Base-by-base conservation (phyloP, 2,113 vertebrate genomes). In the Dasypus novemcinctus region DNA sequence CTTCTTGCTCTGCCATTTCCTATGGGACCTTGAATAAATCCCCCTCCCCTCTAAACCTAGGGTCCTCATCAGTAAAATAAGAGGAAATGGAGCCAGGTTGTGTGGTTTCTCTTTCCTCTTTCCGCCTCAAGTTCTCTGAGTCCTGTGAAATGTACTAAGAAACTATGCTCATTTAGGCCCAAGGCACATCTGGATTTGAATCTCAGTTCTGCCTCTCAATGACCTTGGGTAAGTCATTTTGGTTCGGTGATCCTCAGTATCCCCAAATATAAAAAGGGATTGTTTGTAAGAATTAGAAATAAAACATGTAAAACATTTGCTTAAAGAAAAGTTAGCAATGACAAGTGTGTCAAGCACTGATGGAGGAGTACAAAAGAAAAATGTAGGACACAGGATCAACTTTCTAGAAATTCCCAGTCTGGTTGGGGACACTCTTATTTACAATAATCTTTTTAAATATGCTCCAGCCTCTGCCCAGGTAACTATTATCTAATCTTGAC, bases 351-450 rank as follows among this genome's bases (percentile, higher is more conserved):
- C 69, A 80, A 63, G 46, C 1, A 2, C 36, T 41, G 41, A 80
- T 25, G 54, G 68, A 38, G 10, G 93, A 88, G 79, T 59, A 83
- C 17, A 79, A 63, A 95, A 95, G 49, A 59, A 92, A 95, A 91
- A 84, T 54, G 11, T 23, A 88, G 29, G 25, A 74, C 69, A 61
- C 7, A 75, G 59, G 17, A 75, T 87, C 68, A 75, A 76, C 59
- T 91, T 95, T 88, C 94, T 88, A 96, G 82, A 95, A 95, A 68
- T 76, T 61, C 89, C 57, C 69, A 57, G 2, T 85, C 88, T 90
- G 46, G 25, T 15, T 72, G 63, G 36, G 43, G 59, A 83, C 74
- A 82, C 54, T 90, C 38, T 68, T 88, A 33, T 89, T 57, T 78
- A 94, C 10, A 43, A 52, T n/a, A n/a, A 90, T 92, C 41, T 89